Evolutionary conservation across 64 coral and sea anemone species (phyloP), one percentile per base, ranked within the genome.

Genomic region (Pocillopora damicornis): DNA sequence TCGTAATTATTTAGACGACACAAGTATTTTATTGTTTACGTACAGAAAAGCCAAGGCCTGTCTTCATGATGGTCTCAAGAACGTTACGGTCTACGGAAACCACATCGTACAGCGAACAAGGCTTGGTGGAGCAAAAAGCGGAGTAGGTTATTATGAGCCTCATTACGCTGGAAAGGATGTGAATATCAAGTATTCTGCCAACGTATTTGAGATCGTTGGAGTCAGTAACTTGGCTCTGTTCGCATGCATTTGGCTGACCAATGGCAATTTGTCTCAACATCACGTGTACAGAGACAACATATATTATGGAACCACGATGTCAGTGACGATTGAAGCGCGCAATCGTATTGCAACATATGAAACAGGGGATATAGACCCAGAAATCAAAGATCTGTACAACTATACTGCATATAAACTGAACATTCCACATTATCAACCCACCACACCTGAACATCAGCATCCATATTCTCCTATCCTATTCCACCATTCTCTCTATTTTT

Each of bases 251-350:
- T 86, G 66, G 66, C 83, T 86, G 45, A 74, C 68, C 1, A 86
- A 74, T 58, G 83, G 69, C 15, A 23, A 61, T 60, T 36, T 45
- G 66, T 74, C 61, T 34, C 37, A 86, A 11, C 60, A 86, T 75
- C 68, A 86, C 83, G 83, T 86, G 66, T 86, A 86, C 83, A 22
- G 10, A 56, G 83, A 86, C 73, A 86, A 86, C 58, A 16, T 86
- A 10, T 86, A 86, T 42, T 73, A 58, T 74, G 67, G 67, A 4
- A 74, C 67, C 7, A 30, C 37, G 14, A 57, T 2, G 1, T 18
- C 0, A 58, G 83, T 86, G 1, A 73, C 18, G 66, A 1, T 86
- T 0, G 9, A 69, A 66, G 61, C n/a, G 30, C 5, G 15, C 22
- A 62, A 37, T 57, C 8, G 2, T 51, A 36, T 15, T 71, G 26